Evolutionary conservation across 2,888 invertebrate species (phyloP).

Genomic region (Odiellus spinosus): DNA sequence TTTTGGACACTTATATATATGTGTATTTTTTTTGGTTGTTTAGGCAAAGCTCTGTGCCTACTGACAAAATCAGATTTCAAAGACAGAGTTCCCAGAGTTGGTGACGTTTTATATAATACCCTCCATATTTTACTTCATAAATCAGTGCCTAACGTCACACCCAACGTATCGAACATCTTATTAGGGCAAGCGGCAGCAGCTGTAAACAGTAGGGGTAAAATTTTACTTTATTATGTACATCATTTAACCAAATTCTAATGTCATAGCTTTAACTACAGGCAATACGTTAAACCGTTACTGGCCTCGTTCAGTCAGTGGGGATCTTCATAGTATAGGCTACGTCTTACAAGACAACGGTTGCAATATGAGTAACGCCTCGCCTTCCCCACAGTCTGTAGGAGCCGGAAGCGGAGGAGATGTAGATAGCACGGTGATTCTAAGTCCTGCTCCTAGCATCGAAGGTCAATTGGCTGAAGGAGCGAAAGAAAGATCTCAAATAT

Average conservation of each 20-base stretch:
- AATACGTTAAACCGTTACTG: slow-evolving; percentile 13
- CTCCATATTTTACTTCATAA: slow-evolving; percentile 56
- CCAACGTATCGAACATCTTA: not conserved
- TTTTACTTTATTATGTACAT: no score
- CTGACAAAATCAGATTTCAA: slow-evolving; percentile 76
- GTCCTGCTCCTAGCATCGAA: slow-evolving; percentile 16
- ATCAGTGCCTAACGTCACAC: slow-evolving; percentile 2
- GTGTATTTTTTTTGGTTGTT: slow-evolving; percentile 13
- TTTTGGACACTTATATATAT: slow-evolving; percentile 7
- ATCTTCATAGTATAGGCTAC: slow-evolving; percentile 59
- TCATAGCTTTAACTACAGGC: not conserved
- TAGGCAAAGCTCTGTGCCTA: slow-evolving; percentile 77
- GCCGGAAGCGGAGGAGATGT: slow-evolving; percentile 12
- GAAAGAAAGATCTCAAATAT: not conserved
- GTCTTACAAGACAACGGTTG: slow-evolving; percentile 35
- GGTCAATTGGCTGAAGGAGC: slow-evolving; percentile 2
- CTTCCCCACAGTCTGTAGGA: no score
- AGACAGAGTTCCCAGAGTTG: slow-evolving; percentile 79
- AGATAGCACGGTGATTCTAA: slow-evolving; percentile 42
- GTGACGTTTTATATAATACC: slow-evolving; percentile 85
- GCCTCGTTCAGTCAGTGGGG: slow-evolving; percentile 47
- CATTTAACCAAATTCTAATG: not conserved
- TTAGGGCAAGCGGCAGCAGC: no score
- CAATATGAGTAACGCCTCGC: no score
- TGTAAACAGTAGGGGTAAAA: no score